Evolutionary conservation across 2,113 vertebrate species (phyloP).

Genomic region (Beaufortia kweichowensis): DNA sequence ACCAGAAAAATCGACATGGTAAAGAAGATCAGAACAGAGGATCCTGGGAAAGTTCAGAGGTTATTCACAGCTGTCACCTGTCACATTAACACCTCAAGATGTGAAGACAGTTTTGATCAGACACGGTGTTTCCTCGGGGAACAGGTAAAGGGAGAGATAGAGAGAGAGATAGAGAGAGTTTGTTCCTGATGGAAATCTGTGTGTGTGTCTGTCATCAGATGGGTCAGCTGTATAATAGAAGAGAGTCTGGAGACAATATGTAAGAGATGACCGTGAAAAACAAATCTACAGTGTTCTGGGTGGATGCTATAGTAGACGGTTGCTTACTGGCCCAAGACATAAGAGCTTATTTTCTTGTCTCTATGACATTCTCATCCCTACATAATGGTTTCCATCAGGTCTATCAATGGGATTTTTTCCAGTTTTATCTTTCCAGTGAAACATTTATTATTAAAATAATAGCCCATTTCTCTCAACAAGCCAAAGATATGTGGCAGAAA

Average conservation of each 20-base stretch:
- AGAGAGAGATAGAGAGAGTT: conserved; percentile 36
- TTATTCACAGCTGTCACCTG: conserved; percentile 15
- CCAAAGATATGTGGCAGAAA: no score
- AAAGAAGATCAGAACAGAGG: conserved; percentile 12
- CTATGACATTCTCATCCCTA: no score
- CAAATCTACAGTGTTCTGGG: no score
- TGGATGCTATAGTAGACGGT: no score
- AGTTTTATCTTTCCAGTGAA: no score
- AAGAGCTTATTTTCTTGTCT: no score
- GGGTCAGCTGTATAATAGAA: conserved; percentile 56
- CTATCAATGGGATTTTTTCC: no score
- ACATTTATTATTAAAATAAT: no score
- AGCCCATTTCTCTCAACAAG: no score
- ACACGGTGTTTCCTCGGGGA: conserved; percentile 13
- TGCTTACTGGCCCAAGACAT: no score
- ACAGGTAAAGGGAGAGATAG: neutral
- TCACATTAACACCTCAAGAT: conserved; percentile 42
- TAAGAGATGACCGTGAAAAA: no score
- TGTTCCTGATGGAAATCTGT: conserved; percentile 67
- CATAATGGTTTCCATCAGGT: no score
- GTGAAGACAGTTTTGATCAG: conserved; percentile 37
- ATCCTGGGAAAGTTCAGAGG: conserved; percentile 49
- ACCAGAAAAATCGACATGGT: conserved; percentile 24
- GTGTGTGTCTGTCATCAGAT: conserved; percentile 62
- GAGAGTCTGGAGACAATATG: neutral